A percentile compares a stretch with the other conserved stretches of the same genome.
phyloP scores from a whole-genome alignment of 2,113 vertebrate species.

The Elgaria multicarinata region DNA sequence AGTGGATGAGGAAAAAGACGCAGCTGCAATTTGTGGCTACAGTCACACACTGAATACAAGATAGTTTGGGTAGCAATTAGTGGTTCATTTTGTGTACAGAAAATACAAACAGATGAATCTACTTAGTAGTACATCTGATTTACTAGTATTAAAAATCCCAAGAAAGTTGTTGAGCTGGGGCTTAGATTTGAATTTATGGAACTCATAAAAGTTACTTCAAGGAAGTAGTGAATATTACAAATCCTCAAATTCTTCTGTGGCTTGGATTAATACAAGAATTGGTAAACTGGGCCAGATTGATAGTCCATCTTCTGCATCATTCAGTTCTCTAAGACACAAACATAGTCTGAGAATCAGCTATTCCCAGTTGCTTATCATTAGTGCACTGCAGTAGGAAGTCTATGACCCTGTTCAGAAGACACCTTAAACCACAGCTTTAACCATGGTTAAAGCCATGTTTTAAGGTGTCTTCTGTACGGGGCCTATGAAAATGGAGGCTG shows the following conservation, averaged over 20 bases:
- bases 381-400: background rate
- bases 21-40: background rate
- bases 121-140: background rate
- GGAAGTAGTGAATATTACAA: background rate
- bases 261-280: background rate
- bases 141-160: background rate
- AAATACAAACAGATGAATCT: background rate
- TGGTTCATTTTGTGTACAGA: background rate
- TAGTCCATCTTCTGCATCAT: background rate
- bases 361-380: background rate
- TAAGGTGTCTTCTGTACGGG: too few species aligned
- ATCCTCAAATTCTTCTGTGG: background rate
- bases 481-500: background rate
- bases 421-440: too few species aligned
- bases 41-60: background rate
- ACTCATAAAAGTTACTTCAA: background rate
- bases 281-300: background rate
- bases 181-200: background rate
- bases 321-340: background rate
- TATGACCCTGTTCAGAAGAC: too few species aligned
- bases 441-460: too few species aligned
- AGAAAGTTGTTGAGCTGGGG: rapidly evolving
- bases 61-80: background rate
- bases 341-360: too few species aligned
- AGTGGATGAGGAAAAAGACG: background rate